Percentiles rank a stretch among this genome's conserved stretches.
phyloP scores from a whole-genome alignment of 2,888 invertebrate genomes.

The Galeopsomyia nigrocyanea region DNA sequence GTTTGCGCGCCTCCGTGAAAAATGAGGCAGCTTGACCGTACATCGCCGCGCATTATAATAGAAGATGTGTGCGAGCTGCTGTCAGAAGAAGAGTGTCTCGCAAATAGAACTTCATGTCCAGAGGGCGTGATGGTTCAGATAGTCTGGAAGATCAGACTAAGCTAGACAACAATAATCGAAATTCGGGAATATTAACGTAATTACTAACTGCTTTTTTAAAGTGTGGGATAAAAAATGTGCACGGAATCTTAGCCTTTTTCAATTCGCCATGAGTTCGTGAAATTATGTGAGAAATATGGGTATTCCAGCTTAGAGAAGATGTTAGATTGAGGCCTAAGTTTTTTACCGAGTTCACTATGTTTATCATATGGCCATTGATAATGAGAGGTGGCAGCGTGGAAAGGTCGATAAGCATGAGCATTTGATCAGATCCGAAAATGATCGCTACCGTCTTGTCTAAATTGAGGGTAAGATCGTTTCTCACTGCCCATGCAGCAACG shows the following conservation, averaged over 20 bases:
- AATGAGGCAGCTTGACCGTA: conserved; percentile 17
- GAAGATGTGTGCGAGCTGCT: no score
- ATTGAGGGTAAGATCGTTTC: background rate
- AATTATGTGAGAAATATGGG: background rate
- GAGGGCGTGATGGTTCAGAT: background rate
- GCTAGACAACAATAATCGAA: background rate
- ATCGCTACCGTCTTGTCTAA: background rate
- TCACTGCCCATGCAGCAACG: background rate
- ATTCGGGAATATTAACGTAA: background rate
- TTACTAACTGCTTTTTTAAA: background rate
- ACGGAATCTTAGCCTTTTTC: background rate
- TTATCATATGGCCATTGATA: background rate
- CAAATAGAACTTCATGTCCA: no score
- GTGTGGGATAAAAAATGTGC: background rate
- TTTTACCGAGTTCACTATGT: background rate
- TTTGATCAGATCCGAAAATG: background rate
- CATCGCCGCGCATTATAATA: no score
- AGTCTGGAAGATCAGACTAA: no score
- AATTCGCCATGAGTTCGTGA: background rate
- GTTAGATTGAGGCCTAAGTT: background rate
- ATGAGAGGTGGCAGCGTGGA: background rate
- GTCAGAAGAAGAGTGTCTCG: no score
- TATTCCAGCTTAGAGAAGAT: background rate
- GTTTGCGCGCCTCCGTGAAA: background rate
- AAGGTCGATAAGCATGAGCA: background rate